Conservation (phyloP, 2,888 invertebrate species). For the Drosophila lacicola region DNA sequence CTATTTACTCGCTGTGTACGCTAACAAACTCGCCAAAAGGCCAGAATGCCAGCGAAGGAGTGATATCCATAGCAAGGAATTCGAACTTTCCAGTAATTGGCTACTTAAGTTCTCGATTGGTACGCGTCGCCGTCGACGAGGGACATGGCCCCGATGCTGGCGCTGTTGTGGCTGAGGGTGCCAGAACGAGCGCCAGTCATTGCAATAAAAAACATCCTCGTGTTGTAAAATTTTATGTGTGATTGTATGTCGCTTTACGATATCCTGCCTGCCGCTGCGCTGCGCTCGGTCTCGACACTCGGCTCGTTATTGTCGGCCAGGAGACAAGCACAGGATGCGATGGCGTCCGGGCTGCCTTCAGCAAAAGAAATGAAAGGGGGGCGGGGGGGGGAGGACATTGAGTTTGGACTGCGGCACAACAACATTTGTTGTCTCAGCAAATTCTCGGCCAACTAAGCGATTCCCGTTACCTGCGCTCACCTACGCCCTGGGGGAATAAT, state of each 20-base stretch:
- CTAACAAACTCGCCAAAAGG: slow-evolving; percentile 57
- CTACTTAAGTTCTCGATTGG: slow-evolving; percentile 78
- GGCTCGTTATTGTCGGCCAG: slow-evolving; percentile 70
- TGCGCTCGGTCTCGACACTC: slow-evolving; percentile 30
- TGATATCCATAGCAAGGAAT: slow-evolving; percentile 61
- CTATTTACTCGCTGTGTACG: slow-evolving; percentile 57
- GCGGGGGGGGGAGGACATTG: not conserved
- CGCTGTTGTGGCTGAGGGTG: too few relatives aligned
- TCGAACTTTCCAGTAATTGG: slow-evolving; percentile 78
- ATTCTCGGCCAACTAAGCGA: slow-evolving; percentile 68
- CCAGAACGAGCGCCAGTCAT: slow-evolving; percentile 30
- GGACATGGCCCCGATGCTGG: not conserved
- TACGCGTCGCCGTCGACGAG: slow-evolving; percentile 20
- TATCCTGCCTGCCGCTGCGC: slow-evolving; percentile 69
- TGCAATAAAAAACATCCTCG: slow-evolving; percentile 80
- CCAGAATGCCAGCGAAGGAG: slow-evolving; percentile 43
- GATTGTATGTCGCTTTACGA: slow-evolving; percentile 81
- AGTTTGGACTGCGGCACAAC: slow-evolving; percentile 13
- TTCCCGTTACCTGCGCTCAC: slow-evolving; percentile 77
- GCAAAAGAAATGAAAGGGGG: not conserved
- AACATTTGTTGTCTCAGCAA: slow-evolving; percentile 78
- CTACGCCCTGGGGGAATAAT: slow-evolving; percentile 80
- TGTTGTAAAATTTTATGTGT: slow-evolving; percentile 80
- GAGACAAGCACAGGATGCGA: slow-evolving; percentile 50
- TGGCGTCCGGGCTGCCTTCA: slow-evolving; percentile 19